Conservation (phyloP, 2,888 invertebrate genomes). For the Heliconius ismenius region DNA sequence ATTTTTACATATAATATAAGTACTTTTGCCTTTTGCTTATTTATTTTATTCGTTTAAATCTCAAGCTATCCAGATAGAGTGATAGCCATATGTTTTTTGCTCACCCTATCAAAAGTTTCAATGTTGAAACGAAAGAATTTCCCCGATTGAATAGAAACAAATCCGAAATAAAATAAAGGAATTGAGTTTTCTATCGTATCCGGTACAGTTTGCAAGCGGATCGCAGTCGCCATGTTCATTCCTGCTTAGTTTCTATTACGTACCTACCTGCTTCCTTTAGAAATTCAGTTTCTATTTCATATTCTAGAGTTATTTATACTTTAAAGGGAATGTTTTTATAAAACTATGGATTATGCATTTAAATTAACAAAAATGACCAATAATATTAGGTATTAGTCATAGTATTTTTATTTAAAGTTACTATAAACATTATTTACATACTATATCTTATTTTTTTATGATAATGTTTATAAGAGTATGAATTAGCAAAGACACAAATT, state of each 20-base stretch:
- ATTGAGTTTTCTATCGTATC: conserved; percentile 75
- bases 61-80: conserved; percentile 9
- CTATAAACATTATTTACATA: neutral
- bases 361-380: neutral
- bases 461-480: neutral
- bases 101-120: conserved; percentile 50
- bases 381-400: neutral
- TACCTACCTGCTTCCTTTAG: conserved; percentile 41
- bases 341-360: neutral
- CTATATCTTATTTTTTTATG: neutral
- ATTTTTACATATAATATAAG: neutral
- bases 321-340: neutral
- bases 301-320: neutral
- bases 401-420: neutral
- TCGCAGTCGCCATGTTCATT: conserved; percentile 74
- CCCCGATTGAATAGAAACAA: conserved; percentile 70
- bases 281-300: neutral
- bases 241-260: conserved; percentile 59
- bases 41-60: conserved; percentile 6
- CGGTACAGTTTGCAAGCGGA: conserved; percentile 76
- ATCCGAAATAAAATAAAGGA: conserved; percentile 74
- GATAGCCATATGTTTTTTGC: conserved; percentile 32
- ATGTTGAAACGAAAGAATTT: conserved; percentile 66
- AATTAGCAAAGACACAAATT: no score
- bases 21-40: neutral